Evolutionary conservation across 2,113 vertebrate genomes (phyloP).

Genomic region (Ptilonorhynchus violaceus): DNA sequence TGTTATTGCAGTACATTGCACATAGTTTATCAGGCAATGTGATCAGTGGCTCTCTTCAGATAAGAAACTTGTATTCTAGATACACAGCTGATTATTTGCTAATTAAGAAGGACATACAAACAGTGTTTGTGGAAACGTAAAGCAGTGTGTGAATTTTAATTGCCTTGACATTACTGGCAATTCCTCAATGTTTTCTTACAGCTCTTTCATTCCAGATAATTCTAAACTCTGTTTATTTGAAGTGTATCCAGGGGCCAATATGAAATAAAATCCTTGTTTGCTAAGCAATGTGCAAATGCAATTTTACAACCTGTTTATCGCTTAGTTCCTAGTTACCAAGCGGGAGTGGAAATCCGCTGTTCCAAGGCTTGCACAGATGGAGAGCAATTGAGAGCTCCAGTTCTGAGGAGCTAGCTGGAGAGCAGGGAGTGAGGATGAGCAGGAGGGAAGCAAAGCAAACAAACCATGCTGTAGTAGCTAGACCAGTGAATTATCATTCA

Average conservation of each 20-base stretch:
- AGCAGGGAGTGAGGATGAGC: accelerated
- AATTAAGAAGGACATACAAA: neutral
- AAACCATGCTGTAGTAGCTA: neutral
- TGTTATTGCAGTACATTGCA: neutral
- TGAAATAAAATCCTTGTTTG: constrained; percentile 20
- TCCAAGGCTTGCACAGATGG: neutral
- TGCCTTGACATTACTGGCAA: neutral
- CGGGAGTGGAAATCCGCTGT: neutral
- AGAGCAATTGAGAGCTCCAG: neutral
- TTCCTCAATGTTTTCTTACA: neutral
- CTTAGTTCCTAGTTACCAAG: neutral
- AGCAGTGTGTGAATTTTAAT: constrained; percentile 2
- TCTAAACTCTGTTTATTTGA: constrained; percentile 23
- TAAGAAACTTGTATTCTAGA: constrained; percentile 3
- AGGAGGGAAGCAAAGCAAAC: neutral
- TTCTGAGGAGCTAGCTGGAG: neutral
- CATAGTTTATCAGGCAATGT: neutral
- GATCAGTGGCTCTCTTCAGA: neutral
- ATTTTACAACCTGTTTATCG: neutral
- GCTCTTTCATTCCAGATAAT: neutral
- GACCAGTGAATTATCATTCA: neutral
- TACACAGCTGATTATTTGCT: constrained; percentile 20
- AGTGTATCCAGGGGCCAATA: neutral
- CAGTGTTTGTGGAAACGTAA: constrained; percentile 3
- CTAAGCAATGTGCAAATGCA: neutral